phyloP scores from a whole-genome alignment of 2,888 invertebrate genomes.

The Melinopterus prodromus region DNA sequence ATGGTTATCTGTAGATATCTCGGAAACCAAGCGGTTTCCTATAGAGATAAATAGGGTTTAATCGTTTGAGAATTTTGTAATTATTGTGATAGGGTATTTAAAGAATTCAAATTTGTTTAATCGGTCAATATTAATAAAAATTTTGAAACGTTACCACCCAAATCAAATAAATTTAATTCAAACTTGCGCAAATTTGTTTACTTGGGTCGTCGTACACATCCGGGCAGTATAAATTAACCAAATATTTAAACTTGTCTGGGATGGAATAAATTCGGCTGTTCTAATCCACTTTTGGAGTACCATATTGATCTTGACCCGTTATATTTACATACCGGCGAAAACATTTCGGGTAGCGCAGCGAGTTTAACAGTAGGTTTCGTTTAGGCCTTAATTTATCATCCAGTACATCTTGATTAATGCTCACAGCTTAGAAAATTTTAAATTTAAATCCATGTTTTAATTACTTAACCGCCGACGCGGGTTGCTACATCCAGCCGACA shows the following conservation, averaged over 20 bases:
- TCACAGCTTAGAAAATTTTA: neutral
- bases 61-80: too few relatives aligned
- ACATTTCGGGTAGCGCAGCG: neutral
- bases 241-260: neutral
- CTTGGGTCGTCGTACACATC: neutral
- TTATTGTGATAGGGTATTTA: too few relatives aligned
- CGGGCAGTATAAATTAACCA: neutral
- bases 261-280: neutral
- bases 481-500: neutral
- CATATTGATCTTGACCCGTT: neutral
- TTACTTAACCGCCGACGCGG: neutral
- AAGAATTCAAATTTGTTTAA: too few relatives aligned
- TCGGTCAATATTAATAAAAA: too few relatives aligned
- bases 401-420: slow-evolving; percentile 4
- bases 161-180: neutral
- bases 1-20: too few relatives aligned
- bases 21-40: too few relatives aligned
- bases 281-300: neutral
- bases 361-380: neutral
- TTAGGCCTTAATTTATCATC: neutral
- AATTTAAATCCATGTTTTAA: neutral
- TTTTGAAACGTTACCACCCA: neutral
- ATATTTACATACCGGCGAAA: neutral
- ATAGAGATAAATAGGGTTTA: too few relatives aligned
- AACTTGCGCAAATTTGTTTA: neutral